Percentiles rank a stretch among this genome's conserved stretches.
phyloP scores from a whole-genome alignment of 2,113 vertebrate genomes.

The Perognathus longimembris region DNA sequence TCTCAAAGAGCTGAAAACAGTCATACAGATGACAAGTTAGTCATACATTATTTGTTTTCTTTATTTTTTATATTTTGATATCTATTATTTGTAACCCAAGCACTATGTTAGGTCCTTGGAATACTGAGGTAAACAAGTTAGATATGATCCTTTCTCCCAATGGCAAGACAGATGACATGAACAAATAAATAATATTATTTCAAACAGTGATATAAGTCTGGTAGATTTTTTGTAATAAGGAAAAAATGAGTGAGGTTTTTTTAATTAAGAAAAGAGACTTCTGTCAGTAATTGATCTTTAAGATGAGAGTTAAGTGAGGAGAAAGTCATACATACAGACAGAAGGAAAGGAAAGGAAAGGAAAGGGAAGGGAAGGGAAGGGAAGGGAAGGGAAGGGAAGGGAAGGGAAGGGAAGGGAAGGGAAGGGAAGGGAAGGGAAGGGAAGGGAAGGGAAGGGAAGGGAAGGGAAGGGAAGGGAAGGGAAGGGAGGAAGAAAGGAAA shows the following conservation, averaged over 20 bases:
- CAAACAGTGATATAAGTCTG: not conserved
- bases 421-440: too few species aligned
- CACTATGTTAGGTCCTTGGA: not conserved
- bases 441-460: too few species aligned
- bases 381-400: too few species aligned
- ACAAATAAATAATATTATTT: not conserved
- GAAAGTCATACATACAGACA: too few species aligned
- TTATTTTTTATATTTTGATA: not conserved
- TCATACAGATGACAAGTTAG: not conserved
- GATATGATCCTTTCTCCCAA: not conserved
- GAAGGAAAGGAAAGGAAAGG: too few species aligned
- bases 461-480: too few species aligned
- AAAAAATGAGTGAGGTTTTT: not conserved
- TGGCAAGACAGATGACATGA: not conserved
- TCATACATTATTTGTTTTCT: not conserved
- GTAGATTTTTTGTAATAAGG: not conserved
- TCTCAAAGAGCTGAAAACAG: not conserved
- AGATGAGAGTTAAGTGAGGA: not conserved
- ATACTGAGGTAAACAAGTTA: not conserved
- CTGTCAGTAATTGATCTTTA: not conserved
- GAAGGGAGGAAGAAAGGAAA: too few species aligned
- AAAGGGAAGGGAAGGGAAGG: too few species aligned
- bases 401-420: too few species aligned
- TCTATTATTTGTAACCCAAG: not conserved
- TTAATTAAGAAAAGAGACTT: not conserved